These are phyloP conservation scores for Ceyx melanurus DNA, from an alignment of 2,113 vertebrate species.

Conservation along the genomic window DNA sequence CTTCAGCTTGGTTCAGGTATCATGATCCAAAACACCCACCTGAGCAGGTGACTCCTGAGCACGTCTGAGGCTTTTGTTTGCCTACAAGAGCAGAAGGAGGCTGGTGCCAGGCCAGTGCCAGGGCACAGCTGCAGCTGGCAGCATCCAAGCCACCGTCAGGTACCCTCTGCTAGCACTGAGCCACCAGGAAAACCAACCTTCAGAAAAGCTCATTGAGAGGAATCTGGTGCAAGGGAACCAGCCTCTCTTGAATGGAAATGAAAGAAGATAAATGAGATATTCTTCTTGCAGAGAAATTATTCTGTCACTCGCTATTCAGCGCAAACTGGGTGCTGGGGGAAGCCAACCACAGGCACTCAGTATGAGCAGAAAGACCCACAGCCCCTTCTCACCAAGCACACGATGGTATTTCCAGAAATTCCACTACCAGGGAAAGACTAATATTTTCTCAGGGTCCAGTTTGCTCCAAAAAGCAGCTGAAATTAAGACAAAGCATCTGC, in stretches of 20 bases:
- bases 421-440: background rate
- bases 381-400: background rate
- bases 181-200: background rate
- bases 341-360: background rate
- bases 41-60: background rate
- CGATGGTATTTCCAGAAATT: background rate
- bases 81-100: background rate
- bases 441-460: background rate
- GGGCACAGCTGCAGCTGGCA: background rate
- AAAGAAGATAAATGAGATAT: background rate
- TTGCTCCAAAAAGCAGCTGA: background rate
- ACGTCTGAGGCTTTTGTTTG: background rate
- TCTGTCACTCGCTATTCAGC: background rate
- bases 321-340: background rate
- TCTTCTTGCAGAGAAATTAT: background rate
- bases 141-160: background rate
- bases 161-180: background rate
- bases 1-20: accelerated
- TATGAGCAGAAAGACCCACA: no score
- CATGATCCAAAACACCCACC: background rate
- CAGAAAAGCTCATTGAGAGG: background rate
- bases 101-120: background rate
- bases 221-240: background rate
- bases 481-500: background rate
- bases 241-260: background rate